Conservation (phyloP, 2,113 vertebrate species). For the Oreotrochilus melanogaster region DNA sequence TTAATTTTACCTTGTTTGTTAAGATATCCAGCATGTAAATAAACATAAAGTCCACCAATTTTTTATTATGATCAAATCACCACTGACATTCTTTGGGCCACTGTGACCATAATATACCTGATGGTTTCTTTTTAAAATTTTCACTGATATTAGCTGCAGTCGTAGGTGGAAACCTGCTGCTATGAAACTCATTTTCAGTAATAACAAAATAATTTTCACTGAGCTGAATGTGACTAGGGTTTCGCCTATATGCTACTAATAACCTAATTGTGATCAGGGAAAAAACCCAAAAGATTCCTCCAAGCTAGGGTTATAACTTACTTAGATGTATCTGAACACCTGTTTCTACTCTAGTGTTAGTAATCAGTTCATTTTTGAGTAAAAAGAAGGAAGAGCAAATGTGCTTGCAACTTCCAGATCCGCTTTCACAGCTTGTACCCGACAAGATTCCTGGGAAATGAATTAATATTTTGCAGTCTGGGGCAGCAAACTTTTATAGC, state of each 20-base stretch:
- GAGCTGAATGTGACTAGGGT: neutral
- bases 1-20: neutral
- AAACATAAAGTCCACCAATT: neutral
- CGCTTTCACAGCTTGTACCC: neutral
- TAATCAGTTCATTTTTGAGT: neutral
- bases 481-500: constrained; percentile 32
- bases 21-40: neutral
- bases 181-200: neutral
- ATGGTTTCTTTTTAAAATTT: neutral
- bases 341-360: neutral
- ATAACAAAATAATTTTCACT: neutral
- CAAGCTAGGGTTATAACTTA: neutral
- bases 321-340: neutral
- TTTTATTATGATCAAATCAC: neutral
- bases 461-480: constrained; percentile 32
- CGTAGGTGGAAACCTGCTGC: neutral
- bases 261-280: neutral
- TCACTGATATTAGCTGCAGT: neutral
- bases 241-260: neutral
- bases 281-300: neutral
- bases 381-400: neutral
- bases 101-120: neutral
- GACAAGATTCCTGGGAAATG: constrained; percentile 34
- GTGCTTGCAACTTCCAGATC: neutral
- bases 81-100: neutral